Percentiles rank a stretch among this genome's conserved stretches.
Conservation (phyloP, 2,797 vertebrate species). For the Distichodus sexfasciatus region DNA sequence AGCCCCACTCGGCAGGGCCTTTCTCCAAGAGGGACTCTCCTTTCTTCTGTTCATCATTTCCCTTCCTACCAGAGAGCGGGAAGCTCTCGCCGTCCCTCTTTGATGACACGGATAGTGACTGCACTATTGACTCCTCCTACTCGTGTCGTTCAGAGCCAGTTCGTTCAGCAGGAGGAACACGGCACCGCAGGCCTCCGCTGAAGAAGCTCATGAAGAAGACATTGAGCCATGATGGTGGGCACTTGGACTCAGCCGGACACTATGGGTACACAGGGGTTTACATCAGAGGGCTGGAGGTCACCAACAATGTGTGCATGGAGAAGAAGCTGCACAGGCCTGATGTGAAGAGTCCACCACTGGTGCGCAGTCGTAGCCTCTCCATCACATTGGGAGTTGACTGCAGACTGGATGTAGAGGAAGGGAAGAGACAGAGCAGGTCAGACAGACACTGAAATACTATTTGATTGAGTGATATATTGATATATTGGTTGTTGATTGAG, state of each 20-base stretch:
- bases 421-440: slow-evolving; percentile 76
- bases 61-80: slow-evolving; percentile 58
- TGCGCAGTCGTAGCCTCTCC: slow-evolving; percentile 77
- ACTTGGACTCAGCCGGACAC: slow-evolving; percentile 54
- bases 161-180: slow-evolving; percentile 63
- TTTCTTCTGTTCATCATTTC: slow-evolving; percentile 54
- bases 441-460: too few relatives aligned
- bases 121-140: slow-evolving; percentile 70
- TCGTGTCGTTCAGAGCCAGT: slow-evolving; percentile 76
- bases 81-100: slow-evolving; percentile 62
- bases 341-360: slow-evolving; percentile 64
- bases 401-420: slow-evolving; percentile 62
- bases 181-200: slow-evolving; percentile 76
- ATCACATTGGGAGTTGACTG: slow-evolving; percentile 65
- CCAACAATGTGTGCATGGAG: slow-evolving; percentile 71
- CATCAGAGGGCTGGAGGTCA: slow-evolving; percentile 81
- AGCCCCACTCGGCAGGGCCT: slow-evolving; percentile 54
- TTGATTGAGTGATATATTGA: too few relatives aligned
- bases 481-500: too few relatives aligned
- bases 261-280: slow-evolving; percentile 78
- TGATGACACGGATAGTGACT: slow-evolving; percentile 78
- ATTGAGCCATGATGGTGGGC: slow-evolving; percentile 69
- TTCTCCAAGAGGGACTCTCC: slow-evolving; percentile 57
- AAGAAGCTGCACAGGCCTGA: slow-evolving; percentile 72
- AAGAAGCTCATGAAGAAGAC: slow-evolving; percentile 88